Conservation (phyloP, 2,888 invertebrate genomes). For the Heliconius erato region DNA sequence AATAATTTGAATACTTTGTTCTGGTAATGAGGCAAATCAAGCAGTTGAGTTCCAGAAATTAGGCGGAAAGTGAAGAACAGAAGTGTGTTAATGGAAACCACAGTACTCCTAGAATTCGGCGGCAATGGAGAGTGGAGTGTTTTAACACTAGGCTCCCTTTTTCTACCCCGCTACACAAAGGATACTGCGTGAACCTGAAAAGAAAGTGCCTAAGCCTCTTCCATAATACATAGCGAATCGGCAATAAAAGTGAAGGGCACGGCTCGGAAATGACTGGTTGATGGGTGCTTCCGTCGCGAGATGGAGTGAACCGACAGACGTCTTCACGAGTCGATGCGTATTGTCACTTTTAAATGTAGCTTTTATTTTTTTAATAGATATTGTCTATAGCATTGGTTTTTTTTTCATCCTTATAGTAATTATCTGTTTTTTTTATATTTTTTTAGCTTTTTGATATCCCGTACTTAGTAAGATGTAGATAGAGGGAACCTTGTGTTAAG, state of each 20-base stretch:
- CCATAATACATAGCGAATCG: constrained; percentile 40
- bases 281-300: constrained; percentile 59
- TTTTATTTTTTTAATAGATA: neutral
- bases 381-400: no score
- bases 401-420: no score
- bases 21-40: no score
- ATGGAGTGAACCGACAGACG: constrained; percentile 18
- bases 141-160: no score
- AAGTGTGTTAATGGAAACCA: no score
- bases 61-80: no score
- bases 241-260: constrained; percentile 46
- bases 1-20: no score
- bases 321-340: neutral
- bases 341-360: constrained; percentile 1
- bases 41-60: no score
- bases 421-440: neutral
- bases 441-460: neutral
- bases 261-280: constrained; percentile 60
- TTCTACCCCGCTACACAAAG: no score
- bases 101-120: no score
- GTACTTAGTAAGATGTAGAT: neutral
- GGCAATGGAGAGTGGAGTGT: no score
- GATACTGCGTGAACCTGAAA: no score
- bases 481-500: neutral
- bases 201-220: neutral